Base-by-base conservation (phyloP, 2,888 invertebrate genomes). In the Parnassius apollo region DNA sequence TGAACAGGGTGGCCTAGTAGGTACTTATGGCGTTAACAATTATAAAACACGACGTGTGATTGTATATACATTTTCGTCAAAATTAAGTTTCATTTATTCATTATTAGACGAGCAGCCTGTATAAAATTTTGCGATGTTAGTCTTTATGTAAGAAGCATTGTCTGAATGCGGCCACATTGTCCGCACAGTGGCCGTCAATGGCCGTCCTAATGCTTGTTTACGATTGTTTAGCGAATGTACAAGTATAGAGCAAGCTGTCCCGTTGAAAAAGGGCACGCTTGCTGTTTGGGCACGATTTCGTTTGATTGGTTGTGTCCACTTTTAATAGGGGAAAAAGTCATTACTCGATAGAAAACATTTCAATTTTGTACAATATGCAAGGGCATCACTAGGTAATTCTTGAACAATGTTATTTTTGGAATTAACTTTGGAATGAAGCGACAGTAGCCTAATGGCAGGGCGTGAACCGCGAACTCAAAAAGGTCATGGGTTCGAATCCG, bases 101-200 rank as follows among this genome's bases (percentile, higher is more conserved):
- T 11, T 42, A n/a, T 8, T 12, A 13, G 11, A 4, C 9, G 42
- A 66, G 35, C 68, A 69, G 2, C 67, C 72, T 72, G 67, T 71
- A 62, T 42, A 62, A 57, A 9, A 42, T 50, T 51, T 18, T 61
- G 57, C 48, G 61, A 62, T 59, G 61, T 68, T 65, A 69, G 72
- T 76, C 74, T 74, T 75, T 72, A 72, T 71, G 69, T 59, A 56
- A 64, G 63, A 59, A 64, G 69, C 69, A 75, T 71, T 74, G 70
- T 68, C 18, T 42, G 53, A 42, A 59, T 69, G 66, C 62, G 75
- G 76, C 73, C 73, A 75, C 72, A 84, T 85, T 85, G 86, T 85
- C 81, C 82, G 72, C 78, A 83, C 83, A 80, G 87, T 85, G 85
- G 83, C 83, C 65, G 69, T 79, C 74, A 81, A 83, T 81, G 76